phyloP scores from a whole-genome alignment of 2,797 vertebrate species.

The Delichon dasypus region DNA sequence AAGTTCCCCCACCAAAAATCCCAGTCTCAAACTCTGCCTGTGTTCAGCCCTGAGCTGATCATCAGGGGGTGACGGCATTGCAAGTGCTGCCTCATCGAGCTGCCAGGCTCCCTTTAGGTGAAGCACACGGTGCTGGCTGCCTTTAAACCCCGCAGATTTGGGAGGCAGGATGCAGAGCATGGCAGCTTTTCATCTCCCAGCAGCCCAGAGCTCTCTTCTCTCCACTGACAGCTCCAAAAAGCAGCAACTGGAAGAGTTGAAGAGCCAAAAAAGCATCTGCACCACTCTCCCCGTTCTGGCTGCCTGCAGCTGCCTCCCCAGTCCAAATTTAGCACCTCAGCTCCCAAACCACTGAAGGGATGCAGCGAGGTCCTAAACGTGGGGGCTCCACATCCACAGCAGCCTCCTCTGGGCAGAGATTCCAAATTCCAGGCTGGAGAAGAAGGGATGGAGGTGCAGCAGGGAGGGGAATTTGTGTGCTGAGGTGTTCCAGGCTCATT shows the following conservation, averaged over 20 bases:
- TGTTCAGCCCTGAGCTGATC: neutral
- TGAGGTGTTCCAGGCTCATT: neutral
- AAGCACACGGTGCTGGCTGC: neutral
- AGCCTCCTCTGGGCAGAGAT: neutral
- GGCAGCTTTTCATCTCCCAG: neutral
- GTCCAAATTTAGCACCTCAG: neutral
- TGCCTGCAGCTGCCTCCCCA: constrained; percentile 26
- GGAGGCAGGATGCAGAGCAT: neutral
- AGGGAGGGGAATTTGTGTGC: neutral
- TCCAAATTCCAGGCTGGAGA: neutral
- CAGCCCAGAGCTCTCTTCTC: neutral
- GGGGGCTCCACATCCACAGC: neutral
- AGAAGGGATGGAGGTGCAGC: neutral
- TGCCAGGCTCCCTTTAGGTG: neutral
- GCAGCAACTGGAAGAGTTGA: neutral
- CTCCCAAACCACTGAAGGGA: neutral
- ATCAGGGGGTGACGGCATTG: neutral
- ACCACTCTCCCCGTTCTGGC: neutral
- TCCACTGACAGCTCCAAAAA: neutral
- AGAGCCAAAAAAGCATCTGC: constrained; percentile 27
- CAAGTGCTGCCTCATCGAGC: neutral
- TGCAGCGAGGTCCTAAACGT: neutral
- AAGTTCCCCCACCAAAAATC: neutral
- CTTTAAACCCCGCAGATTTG: neutral
- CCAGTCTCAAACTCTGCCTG: neutral